phyloP scores from a whole-genome alignment of 2,888 invertebrate species.

The Lathronympha strigana region DNA sequence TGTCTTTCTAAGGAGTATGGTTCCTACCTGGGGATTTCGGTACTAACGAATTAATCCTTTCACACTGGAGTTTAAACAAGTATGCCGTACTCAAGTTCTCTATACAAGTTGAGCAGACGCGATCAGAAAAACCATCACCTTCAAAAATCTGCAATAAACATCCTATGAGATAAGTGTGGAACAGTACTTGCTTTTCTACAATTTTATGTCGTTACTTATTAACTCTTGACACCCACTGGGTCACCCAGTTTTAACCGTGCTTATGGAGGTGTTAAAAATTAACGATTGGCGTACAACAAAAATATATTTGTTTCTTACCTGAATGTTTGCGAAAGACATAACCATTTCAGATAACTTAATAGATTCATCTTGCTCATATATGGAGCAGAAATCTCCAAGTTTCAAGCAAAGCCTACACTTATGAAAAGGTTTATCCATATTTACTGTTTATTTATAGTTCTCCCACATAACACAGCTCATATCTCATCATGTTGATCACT shows the following conservation, averaged over 20 bases:
- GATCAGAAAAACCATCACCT: constrained; percentile 75
- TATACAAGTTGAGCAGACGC: constrained; percentile 76
- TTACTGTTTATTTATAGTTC: constrained; percentile 12
- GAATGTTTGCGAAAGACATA: constrained; percentile 75
- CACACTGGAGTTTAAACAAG: constrained; percentile 77
- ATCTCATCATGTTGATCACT: constrained; percentile 26
- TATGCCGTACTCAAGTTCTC: constrained; percentile 78
- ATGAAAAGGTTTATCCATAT: constrained; percentile 67
- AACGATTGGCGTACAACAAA: no score
- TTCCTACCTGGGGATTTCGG: constrained; percentile 67
- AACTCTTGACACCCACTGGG: not conserved
- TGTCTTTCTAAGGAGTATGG: not conserved
- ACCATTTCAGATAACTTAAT: constrained; percentile 78
- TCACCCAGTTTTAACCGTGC: not conserved
- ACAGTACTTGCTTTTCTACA: not conserved
- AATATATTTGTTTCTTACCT: constrained; percentile 59
- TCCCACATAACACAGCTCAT: constrained; percentile 18
- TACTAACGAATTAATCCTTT: constrained; percentile 68
- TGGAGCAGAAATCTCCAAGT: constrained; percentile 79
- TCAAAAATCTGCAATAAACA: constrained; percentile 68
- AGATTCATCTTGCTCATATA: constrained; percentile 78
- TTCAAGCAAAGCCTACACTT: constrained; percentile 78
- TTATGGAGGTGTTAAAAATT: not conserved
- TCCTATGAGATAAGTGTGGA: not conserved
- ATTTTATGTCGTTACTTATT: not conserved